A percentile compares a stretch with the other conserved stretches of the same genome.
Conservation (phyloP, 2,888 invertebrate genomes). For the Teleiodes luculella region DNA sequence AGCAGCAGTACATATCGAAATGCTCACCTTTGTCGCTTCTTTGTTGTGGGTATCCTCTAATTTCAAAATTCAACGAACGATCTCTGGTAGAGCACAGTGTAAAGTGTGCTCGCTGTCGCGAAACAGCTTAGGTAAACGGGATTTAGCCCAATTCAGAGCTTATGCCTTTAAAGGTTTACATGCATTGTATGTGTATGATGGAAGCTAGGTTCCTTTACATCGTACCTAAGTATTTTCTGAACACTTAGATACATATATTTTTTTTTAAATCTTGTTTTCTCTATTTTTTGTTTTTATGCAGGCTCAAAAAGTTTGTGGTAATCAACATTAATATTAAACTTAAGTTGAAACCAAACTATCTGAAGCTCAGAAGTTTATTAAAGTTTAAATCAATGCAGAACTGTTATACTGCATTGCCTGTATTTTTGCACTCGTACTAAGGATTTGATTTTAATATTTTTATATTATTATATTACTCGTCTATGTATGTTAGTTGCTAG, state of each 20-base stretch:
- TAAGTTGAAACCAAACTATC: constrained; percentile 12
- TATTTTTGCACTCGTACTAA: constrained; percentile 13
- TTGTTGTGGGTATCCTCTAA: constrained; percentile 12
- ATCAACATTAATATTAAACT: constrained; percentile 12
- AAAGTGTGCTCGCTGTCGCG: constrained; percentile 39
- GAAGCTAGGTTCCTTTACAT: not conserved
- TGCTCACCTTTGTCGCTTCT: not conserved
- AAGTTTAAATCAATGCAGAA: constrained; percentile 18
- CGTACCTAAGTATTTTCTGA: not conserved
- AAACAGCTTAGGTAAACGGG: constrained; percentile 54
- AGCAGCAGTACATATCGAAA: not conserved
- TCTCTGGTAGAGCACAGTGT: constrained; percentile 35
- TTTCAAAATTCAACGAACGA: constrained; percentile 23
- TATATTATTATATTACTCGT: too few species aligned
- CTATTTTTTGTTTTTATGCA: not conserved
- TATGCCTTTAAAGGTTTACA: constrained; percentile 51
- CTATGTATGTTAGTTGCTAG: too few species aligned
- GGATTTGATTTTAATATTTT: not conserved
- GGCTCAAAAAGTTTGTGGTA: not conserved
- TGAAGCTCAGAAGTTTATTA: constrained; percentile 14
- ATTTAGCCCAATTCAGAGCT: constrained; percentile 59
- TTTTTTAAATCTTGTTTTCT: not conserved
- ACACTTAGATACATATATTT: not conserved
- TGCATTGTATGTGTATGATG: constrained; percentile 19
- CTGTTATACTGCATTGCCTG: constrained; percentile 14